Evolutionary conservation across 2,888 invertebrate species (phyloP), one percentile per base, ranked within the genome.

Genomic region (Andrena minutula): DNA sequence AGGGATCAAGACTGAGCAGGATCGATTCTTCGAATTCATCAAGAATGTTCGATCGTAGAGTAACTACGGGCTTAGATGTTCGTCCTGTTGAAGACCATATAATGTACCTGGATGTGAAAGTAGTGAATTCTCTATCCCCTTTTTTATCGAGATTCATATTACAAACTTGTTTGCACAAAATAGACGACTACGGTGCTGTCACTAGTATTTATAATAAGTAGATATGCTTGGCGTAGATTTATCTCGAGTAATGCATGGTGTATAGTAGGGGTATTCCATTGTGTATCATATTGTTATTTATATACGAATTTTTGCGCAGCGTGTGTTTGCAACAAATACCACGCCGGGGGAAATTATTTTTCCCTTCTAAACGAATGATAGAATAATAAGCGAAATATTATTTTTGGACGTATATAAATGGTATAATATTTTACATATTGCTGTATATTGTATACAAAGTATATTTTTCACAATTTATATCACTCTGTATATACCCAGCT

Each of bases 91-190:
- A 79, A 60, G 65, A 73, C 75, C 75, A 56, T 70, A 16, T 69
- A 66, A 71, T 61, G 83, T 83, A 79, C 82, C 82, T 83, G 79
- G 61, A 69, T 61, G 47, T 75, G 70, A 74, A 74, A 82, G 65
- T 80, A 76, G 47, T 53, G 63, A 68, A 68, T 71, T 79, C 47
- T 41, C 20, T 71, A 68, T 16, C 20, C 23, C 49, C 28, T 30
- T 49, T 32, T 65, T 72, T 64, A 47, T 65, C 72, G 51, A 68
- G 66, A 72, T 68, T 68, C 47, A 51, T 51, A 35, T 73, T 73
- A 78, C 47, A 72, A 47, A 70, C 49, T 51, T 51, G 32, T 53
- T 61, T 64, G 65, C 53, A 65, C 47, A 65, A 74, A 65, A 65
- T 7, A 53, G 5, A 30, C 26, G 12, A 16, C 23, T 51, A 8